Evolutionary conservation across 2,797 vertebrate genomes (phyloP), one percentile per base, ranked within the genome.

Genomic region (Acipenser ruthenus): DNA sequence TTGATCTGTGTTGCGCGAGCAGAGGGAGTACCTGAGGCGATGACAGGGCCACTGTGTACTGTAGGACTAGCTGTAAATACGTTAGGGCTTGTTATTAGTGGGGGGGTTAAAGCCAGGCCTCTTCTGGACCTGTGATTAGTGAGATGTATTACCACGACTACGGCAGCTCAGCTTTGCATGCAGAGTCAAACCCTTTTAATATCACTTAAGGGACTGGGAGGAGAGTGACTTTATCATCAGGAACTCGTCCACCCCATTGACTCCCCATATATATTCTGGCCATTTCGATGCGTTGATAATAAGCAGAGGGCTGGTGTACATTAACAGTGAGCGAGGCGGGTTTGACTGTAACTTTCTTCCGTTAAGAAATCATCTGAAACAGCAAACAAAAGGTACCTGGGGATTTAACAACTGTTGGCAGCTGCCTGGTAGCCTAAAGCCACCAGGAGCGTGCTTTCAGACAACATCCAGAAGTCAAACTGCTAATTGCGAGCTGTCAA

Each of bases 401-500:
- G 53, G 65, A 68, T 47, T 23, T 59, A 51, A 66, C 65, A 67
- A 60, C 37, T 64, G 53, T 73, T 11, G n/a, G n/a, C n/a, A n/a
- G n/a, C n/a, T n/a, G n/a, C n/a, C n/a, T n/a, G 59, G 62, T 62
- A 61, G 13, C 67, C 67, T 65, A 50, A 56, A 65, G 71, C 65
- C 65, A 48, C 23, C 63, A 49, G 49, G 63, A 48, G 66, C 53
- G 50, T 53, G 65, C 65, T 49, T 37, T 23, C 66, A 59, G 48
- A 56, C 1, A 69, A 52, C 4, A 59, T 13, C 50, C 12, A 15
- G 60, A 23, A 12, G 10, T n/a, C 52, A 48, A 58, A 52, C 23
- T 49, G 55, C 62, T 74, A 73, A 73, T 71, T 77, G 67, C 61
- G 59, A 67, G 64, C 68, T 72, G 69, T 71, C 72, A 71, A 47